phyloP scores from a whole-genome alignment of 2,888 invertebrate species.

The Tetragonula carbonaria region DNA sequence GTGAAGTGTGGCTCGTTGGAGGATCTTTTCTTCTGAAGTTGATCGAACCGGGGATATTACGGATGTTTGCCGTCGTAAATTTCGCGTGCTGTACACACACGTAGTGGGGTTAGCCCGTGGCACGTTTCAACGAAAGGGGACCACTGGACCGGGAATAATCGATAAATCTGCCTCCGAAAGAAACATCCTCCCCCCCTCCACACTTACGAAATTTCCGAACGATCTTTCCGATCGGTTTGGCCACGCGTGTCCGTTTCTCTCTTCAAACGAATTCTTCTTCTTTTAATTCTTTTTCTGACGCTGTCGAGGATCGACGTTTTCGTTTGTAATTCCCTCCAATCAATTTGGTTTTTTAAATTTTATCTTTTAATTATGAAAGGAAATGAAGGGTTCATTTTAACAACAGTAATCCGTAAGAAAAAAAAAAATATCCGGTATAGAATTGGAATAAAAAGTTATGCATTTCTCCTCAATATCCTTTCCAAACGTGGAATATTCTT shows the following conservation, averaged over 20 bases:
- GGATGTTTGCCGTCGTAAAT: slow-evolving; percentile 68
- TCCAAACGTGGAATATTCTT: no score
- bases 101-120: slow-evolving; percentile 52
- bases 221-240: slow-evolving; percentile 52
- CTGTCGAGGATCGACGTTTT: no score
- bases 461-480: no score
- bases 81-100: slow-evolving; percentile 55
- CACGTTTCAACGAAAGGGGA: slow-evolving; percentile 73
- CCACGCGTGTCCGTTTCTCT: slow-evolving; percentile 29
- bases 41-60: slow-evolving; percentile 30
- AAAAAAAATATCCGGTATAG: no score
- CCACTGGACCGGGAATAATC: slow-evolving; percentile 80
- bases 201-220: slow-evolving; percentile 35
- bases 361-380: no score
- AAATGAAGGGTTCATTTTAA: no score
- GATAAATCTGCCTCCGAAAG: slow-evolving; percentile 78
- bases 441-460: no score
- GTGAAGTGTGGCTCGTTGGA: not conserved
- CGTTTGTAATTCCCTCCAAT: no score
- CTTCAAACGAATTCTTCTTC: not conserved
- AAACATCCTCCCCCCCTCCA: slow-evolving; percentile 46
- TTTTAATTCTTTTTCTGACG: no score
- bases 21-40: slow-evolving; percentile 24
- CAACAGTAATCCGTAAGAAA: no score
- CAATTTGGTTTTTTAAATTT: no score